Conservation (phyloP, 1,140 invertebrate genomes). For the Drosophila pseudoananassae region DNA sequence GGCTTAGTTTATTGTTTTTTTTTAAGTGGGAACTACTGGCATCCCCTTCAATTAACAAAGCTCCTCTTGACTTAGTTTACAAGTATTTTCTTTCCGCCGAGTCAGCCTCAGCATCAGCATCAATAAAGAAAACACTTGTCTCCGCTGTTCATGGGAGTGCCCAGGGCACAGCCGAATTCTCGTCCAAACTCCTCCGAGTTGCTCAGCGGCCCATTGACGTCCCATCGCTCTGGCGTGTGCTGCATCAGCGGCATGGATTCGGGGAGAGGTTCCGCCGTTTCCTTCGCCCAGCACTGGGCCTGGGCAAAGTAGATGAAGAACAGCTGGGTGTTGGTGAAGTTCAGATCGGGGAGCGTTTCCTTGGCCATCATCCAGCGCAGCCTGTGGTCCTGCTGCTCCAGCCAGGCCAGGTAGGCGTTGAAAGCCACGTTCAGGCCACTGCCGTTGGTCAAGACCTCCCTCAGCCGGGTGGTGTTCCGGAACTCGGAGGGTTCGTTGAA, state of each 20-base stretch:
- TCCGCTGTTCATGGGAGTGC: conserved; percentile 71
- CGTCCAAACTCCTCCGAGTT: conserved; percentile 68
- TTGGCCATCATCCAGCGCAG: conserved; percentile 23
- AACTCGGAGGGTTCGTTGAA: conserved; percentile 82
- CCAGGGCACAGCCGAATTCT: conserved; percentile 66
- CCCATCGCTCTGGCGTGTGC: conserved; percentile 65
- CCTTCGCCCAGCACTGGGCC: conserved; percentile 57
- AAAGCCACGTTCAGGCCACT: conserved; percentile 87
- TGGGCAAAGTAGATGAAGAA: conserved; percentile 91
- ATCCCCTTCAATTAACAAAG: conserved; percentile 11
- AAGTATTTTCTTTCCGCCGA: conserved; percentile 17
- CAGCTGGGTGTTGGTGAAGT: conserved; percentile 86
- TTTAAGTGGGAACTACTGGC: background rate
- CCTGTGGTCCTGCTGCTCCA: conserved; percentile 47
- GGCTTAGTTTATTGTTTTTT: background rate
- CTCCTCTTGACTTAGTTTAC: conserved; percentile 22
- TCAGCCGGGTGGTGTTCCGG: conserved; percentile 88
- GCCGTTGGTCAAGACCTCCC: conserved; percentile 89
- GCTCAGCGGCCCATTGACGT: conserved; percentile 70
- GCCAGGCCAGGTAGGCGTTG: conserved; percentile 84
- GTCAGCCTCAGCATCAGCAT: conserved; percentile 11
- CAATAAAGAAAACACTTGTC: conserved; percentile 75
- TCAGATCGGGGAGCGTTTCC: conserved; percentile 66
- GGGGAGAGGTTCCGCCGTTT: conserved; percentile 29
- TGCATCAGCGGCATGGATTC: conserved; percentile 59